Conservation (phyloP, 2,797 vertebrate species). For the Fratercula arctica region DNA sequence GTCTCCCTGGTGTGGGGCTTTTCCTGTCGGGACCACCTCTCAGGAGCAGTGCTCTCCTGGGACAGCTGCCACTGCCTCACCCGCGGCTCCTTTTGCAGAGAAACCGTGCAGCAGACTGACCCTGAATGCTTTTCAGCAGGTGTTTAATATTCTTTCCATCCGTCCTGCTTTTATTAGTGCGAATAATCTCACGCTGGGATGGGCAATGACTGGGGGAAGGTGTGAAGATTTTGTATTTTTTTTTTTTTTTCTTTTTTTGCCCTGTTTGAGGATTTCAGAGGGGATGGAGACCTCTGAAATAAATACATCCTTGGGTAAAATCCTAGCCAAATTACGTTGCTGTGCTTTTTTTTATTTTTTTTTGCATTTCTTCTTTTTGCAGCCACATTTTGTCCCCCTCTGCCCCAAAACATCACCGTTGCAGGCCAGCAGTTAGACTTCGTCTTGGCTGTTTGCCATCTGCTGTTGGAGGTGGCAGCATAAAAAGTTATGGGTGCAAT, state of each 20-base stretch:
- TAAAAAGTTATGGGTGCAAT: constrained; percentile 48
- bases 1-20: rapidly evolving
- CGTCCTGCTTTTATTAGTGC: neutral
- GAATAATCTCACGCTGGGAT: neutral
- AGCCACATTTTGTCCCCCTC: neutral
- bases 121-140: neutral
- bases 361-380: neutral
- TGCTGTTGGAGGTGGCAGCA: constrained; percentile 9
- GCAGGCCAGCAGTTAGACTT: neutral
- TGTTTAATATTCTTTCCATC: neutral
- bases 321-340: neutral
- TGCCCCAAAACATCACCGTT: neutral
- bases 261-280: neutral
- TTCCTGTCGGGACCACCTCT: rapidly evolving
- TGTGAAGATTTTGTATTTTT: neutral
- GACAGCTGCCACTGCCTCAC: neutral
- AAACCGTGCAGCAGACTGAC: neutral
- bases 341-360: neutral
- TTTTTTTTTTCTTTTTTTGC: neutral
- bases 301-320: neutral
- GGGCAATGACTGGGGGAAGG: neutral
- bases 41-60: neutral
- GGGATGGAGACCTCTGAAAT: neutral
- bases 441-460: constrained; percentile 5
- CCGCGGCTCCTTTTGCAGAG: neutral